Conservation (phyloP, 1,140 invertebrate species). For the Leucophenga varia region DNA sequence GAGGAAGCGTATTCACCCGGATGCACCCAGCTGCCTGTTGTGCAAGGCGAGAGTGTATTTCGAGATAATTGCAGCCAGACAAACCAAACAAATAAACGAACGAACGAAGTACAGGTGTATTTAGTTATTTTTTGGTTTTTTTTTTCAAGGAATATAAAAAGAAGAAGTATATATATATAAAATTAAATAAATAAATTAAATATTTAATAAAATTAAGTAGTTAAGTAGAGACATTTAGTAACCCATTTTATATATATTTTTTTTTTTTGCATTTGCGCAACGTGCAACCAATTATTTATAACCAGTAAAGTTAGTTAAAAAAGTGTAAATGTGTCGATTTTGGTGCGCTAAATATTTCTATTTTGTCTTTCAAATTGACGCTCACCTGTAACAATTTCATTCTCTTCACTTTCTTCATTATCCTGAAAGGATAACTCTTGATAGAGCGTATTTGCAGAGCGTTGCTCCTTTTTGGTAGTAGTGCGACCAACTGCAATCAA, state of each 20-base stretch:
- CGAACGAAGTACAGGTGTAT: background rate
- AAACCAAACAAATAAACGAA: constrained; percentile 12
- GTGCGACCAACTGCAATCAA: constrained; percentile 62
- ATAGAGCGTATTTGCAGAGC: constrained; percentile 87
- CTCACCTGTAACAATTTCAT: constrained; percentile 86
- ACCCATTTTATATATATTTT: too few species aligned
- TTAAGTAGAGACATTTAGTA: too few species aligned
- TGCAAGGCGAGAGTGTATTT: background rate
- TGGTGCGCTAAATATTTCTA: background rate
- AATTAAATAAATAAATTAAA: too few species aligned
- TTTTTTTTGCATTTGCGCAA: too few species aligned
- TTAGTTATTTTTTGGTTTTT: too few species aligned
- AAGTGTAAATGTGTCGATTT: background rate
- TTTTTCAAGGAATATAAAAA: constrained; percentile 1
- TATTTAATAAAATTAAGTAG: constrained; percentile 4
- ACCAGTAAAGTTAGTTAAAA: too few species aligned
- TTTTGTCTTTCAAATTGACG: too few species aligned
- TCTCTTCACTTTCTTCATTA: constrained; percentile 80
- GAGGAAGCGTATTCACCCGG: constrained; percentile 98
- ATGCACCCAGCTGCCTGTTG: constrained; percentile 91
- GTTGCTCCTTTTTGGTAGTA: constrained; percentile 83
- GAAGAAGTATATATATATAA: background rate
- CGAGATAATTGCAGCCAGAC: constrained; percentile 2
- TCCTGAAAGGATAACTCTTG: constrained; percentile 91
- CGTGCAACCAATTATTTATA: too few species aligned